A percentile compares a stretch with the other conserved stretches of the same genome.
Conservation (phyloP, 2,888 invertebrate genomes). For the Drosophila lacicola region DNA sequence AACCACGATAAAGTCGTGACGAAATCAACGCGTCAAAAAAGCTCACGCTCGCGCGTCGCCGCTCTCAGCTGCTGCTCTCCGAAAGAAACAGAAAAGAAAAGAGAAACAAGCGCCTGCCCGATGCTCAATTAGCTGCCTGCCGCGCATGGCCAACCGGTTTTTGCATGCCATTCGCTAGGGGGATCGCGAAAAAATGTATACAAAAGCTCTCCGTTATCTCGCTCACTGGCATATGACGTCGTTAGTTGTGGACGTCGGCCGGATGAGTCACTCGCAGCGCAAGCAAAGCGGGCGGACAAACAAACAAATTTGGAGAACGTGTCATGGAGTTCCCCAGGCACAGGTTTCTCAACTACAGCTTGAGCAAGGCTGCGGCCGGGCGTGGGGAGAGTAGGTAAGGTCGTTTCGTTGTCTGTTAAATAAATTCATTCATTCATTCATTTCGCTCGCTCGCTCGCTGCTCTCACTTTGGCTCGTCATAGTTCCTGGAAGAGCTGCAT, state of each 20-base stretch:
- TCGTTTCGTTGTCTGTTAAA: slow-evolving; percentile 56
- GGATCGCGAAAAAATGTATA: slow-evolving; percentile 13
- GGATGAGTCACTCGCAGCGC: slow-evolving; percentile 52
- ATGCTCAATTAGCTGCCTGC: slow-evolving; percentile 1
- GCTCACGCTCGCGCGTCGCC: slow-evolving; percentile 33
- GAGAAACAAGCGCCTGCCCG: slow-evolving; percentile 4
- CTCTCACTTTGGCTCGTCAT: slow-evolving; percentile 65
- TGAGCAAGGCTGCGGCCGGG: background rate
- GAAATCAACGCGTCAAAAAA: slow-evolving; percentile 50
- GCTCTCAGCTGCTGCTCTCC: slow-evolving; percentile 10
- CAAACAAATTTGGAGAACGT: slow-evolving; percentile 32
- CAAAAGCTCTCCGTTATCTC: slow-evolving; percentile 38
- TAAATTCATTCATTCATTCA: slow-evolving; percentile 78
- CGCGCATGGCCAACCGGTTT: slow-evolving; percentile 27
- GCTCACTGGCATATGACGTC: slow-evolving; percentile 63
- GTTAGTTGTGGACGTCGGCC: slow-evolving; percentile 9
- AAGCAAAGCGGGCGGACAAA: slow-evolving; percentile 20
- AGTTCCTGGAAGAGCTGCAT: slow-evolving; percentile 80
- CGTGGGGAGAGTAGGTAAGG: slow-evolving; percentile 36
- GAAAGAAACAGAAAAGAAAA: no score
- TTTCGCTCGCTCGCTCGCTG: no score
- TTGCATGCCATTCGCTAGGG: slow-evolving; percentile 18
- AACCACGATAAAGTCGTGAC: slow-evolving; percentile 61
- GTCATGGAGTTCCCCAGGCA: slow-evolving; percentile 74
- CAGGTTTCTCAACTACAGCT: slow-evolving; percentile 41